Conservation (phyloP, 2,113 vertebrate species). For the Rhodinocichla rosea region DNA sequence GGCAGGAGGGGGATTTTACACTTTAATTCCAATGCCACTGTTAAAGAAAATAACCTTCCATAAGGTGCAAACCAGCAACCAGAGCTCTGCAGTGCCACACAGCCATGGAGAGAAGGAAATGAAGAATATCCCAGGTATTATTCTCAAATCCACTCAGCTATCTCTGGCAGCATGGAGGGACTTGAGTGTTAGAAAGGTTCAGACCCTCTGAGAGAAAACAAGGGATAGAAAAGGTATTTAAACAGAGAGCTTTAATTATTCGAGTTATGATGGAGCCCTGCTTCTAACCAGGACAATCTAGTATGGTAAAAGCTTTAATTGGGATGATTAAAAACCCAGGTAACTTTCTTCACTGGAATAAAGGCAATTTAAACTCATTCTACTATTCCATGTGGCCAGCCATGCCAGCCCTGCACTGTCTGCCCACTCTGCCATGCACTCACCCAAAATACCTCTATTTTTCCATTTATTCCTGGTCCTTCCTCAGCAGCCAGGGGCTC, state of each 20-base stretch:
- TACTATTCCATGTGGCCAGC: not conserved
- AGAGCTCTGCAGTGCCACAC: not conserved
- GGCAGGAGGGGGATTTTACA: not conserved
- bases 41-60: not conserved
- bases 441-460: slow-evolving; percentile 15
- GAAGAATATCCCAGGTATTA: not conserved
- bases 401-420: not conserved
- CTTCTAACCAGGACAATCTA: not conserved
- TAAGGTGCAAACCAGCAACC: not conserved
- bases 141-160: not conserved
- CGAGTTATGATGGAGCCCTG: not conserved
- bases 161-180: not conserved
- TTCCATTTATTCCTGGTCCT: not conserved
- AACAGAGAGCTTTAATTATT: not conserved
- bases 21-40: not conserved
- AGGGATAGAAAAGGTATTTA: no score
- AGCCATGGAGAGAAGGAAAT: not conserved
- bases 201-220: not conserved
- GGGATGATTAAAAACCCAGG: not conserved
- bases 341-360: not conserved
- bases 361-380: not conserved
- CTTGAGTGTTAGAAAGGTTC: not conserved
- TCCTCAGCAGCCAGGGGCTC: not conserved
- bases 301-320: not conserved
- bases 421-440: not conserved